Evolutionary conservation across 2,113 vertebrate genomes (phyloP).

Genomic region (Lipophrys pholis): DNA sequence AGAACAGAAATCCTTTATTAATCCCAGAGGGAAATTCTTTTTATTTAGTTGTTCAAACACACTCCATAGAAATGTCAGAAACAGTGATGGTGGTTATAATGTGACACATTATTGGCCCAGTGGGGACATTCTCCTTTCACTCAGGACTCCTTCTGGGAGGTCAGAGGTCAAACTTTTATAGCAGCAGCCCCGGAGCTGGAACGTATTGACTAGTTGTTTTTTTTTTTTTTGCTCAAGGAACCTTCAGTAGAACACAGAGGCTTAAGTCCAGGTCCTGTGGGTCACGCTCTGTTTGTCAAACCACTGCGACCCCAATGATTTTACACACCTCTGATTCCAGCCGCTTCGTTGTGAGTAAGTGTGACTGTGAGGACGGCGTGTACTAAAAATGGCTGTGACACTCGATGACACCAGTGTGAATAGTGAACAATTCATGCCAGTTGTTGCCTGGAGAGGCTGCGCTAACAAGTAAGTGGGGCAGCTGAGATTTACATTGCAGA

Average conservation of each 20-base stretch:
- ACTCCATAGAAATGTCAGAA: constrained; percentile 38
- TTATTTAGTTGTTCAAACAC: constrained; percentile 13
- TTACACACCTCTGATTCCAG: neutral
- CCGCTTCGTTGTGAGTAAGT: no score
- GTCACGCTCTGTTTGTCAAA: neutral
- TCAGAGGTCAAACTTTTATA: constrained; percentile 76
- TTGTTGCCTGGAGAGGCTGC: constrained; percentile 9
- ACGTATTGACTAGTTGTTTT: constrained; percentile 3
- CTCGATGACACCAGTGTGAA: neutral
- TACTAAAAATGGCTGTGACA: neutral
- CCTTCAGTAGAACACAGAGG: constrained; percentile 27
- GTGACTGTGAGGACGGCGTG: neutral
- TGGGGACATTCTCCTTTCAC: constrained; percentile 72
- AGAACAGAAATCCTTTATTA: neutral
- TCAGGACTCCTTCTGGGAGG: constrained; percentile 66
- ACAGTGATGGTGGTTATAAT: constrained; percentile 56
- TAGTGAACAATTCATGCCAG: neutral
- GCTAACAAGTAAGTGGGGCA: constrained; percentile 27
- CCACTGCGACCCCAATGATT: neutral
- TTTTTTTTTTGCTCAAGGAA: constrained; percentile 24
- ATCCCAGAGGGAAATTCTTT: neutral
- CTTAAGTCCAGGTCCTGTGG: neutral
- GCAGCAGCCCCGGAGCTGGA: constrained; percentile 42
- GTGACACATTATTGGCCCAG: constrained; percentile 70
- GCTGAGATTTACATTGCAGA: constrained; percentile 39